Conservation (phyloP, 2,888 invertebrate species). For the Mythimna impura region DNA sequence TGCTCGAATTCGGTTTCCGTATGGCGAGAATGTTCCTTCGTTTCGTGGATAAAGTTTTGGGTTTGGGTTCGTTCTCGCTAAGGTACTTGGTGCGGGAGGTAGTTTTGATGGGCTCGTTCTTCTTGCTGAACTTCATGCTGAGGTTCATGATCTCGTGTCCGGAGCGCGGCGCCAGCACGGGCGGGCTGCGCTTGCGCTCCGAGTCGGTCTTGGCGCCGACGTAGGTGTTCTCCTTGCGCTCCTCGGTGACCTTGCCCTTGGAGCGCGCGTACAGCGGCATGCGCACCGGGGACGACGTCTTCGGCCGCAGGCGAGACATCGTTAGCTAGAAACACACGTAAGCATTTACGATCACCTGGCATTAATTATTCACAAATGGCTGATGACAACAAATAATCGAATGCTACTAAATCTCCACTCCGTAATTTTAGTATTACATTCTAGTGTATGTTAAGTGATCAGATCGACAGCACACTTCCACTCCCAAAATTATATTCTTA, state of each 20-base stretch:
- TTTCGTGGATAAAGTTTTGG: slow-evolving; percentile 80
- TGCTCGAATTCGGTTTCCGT: slow-evolving; percentile 84
- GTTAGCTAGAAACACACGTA: slow-evolving; percentile 78
- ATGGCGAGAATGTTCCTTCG: slow-evolving; percentile 84
- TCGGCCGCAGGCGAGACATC: slow-evolving; percentile 84
- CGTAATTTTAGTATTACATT: slow-evolving; percentile 70
- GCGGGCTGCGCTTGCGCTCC: slow-evolving; percentile 74
- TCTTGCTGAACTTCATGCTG: slow-evolving; percentile 78
- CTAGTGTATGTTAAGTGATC: slow-evolving; percentile 73
- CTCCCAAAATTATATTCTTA: slow-evolving; percentile 79
- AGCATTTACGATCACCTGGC: slow-evolving; percentile 5
- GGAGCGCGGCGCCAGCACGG: slow-evolving; percentile 76
- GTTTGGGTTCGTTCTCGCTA: slow-evolving; percentile 83
- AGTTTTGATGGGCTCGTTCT: slow-evolving; percentile 80
- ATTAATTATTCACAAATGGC: slow-evolving; percentile 16
- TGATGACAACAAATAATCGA: slow-evolving; percentile 20
- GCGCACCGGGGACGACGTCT: slow-evolving; percentile 80
- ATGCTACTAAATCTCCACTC: slow-evolving; percentile 59
- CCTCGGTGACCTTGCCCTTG: slow-evolving; percentile 83
- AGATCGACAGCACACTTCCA: slow-evolving; percentile 77
- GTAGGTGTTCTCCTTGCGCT: slow-evolving; percentile 87
- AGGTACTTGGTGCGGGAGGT: slow-evolving; percentile 78
- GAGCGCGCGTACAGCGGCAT: slow-evolving; percentile 82
- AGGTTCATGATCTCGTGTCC: slow-evolving; percentile 79
- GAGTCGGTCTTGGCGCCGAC: slow-evolving; percentile 80